Evolutionary conservation across 2,797 vertebrate species (phyloP), one percentile per base, ranked within the genome.

Genomic region (Xiphorhynchus erythropygius): DNA sequence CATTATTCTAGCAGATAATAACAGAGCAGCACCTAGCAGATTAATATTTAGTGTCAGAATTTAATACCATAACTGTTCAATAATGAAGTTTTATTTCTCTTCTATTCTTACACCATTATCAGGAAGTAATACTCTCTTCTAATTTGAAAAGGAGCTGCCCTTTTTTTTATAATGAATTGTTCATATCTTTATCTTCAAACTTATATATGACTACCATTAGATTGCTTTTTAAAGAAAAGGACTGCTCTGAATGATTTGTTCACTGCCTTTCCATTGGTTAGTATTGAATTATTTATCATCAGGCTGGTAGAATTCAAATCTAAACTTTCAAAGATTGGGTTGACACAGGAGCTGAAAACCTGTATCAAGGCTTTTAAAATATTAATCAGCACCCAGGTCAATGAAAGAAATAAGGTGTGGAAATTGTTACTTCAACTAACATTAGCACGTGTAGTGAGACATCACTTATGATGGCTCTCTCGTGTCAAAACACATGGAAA

Each of bases 31-130:
- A 95, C 88, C 81, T 90, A 84, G 49, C 64, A 96, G 86, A 97
- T 96, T 96, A 95, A 96, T 92, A 96, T 94, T 94, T 93, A 96
- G 81, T 92, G 90, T 69, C 93, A 89, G 81, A 94, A 94, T 89
- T 96, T 94, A 95, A 96, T 94, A 90, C 75, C 33, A 25, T 87
- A 96, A 94, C 90, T 91, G 95, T 91, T 95, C 96, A 95, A 93
- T 93, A 96, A 95, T 8, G 0, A 93, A 93, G 81, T 94, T 96
- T 97, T 96, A 97, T 94, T 96, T 94, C 92, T 86, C 42, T 90
- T 93, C 90, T 97, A 81, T 95, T 94, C 95, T 84, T 74, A 62
- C 11, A 53, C 35, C 50, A 85, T 85, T 96, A 94, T 89, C 83
- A 92, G 84, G 83, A 95, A 94, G 78, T 85, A 93, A 93, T 92